Conservation (phyloP, 2,888 invertebrate genomes). For the Lymantria monacha region DNA sequence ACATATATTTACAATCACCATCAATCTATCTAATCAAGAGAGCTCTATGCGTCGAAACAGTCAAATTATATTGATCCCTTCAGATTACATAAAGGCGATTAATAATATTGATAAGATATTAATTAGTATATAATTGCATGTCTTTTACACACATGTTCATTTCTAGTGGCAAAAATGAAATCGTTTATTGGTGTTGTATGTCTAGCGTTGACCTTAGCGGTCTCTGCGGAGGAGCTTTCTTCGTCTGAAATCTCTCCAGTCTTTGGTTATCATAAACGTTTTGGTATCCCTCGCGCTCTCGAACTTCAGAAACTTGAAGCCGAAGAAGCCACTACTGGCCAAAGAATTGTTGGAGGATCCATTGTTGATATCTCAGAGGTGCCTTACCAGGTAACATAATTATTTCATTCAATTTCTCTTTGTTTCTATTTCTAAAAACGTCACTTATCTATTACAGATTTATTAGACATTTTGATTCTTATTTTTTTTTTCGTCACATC, state of each 20-base stretch:
- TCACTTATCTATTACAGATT: too few relatives aligned
- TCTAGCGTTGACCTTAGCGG: slow-evolving; percentile 32
- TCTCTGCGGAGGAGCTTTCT: slow-evolving; percentile 21
- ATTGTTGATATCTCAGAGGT: slow-evolving; percentile 39
- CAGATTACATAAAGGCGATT: neutral
- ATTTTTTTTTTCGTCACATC: too few relatives aligned
- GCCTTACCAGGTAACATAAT: slow-evolving; percentile 53
- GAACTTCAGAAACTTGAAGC: slow-evolving; percentile 38
- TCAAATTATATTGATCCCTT: neutral
- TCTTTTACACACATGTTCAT: neutral
- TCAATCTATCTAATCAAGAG: neutral
- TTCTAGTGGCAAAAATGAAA: slow-evolving; percentile 23
- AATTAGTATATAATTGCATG: slow-evolving; percentile 3
- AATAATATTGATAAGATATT: neutral
- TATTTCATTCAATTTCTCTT: too few relatives aligned
- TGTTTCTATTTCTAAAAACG: too few relatives aligned
- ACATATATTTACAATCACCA: neutral
- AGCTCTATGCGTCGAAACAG: neutral
- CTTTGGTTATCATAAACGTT: slow-evolving; percentile 43
- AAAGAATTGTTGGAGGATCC: slow-evolving; percentile 47
- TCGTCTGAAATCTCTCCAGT: slow-evolving; percentile 9
- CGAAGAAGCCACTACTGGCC: slow-evolving; percentile 9
- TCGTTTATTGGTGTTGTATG: slow-evolving; percentile 20
- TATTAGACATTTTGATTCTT: too few relatives aligned
- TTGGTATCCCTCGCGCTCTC: slow-evolving; percentile 45